Evolutionary conservation across 2,888 invertebrate genomes (phyloP).

Genomic region (Andrena bucephala): DNA sequence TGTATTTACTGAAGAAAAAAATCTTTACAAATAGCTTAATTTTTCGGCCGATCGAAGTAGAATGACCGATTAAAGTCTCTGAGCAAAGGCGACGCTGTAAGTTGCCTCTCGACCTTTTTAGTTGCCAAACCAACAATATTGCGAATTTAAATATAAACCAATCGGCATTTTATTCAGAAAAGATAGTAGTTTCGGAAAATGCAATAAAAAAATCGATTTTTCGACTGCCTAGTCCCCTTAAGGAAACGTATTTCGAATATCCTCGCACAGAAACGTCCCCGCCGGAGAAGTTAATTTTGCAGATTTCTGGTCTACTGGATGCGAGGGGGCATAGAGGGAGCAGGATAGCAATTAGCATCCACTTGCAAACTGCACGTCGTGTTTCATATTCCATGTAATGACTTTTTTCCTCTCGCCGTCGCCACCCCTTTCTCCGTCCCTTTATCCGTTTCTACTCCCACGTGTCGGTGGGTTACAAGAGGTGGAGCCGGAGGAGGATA

Average conservation of each 20-base stretch:
- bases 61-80: too few species aligned
- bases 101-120: too few species aligned
- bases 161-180: too few species aligned
- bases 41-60: too few species aligned
- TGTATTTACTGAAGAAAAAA: too few species aligned
- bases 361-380: constrained; percentile 31
- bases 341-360: background rate
- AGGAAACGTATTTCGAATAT: background rate
- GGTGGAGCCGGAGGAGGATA: background rate
- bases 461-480: constrained; percentile 16
- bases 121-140: too few species aligned
- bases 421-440: constrained; percentile 12
- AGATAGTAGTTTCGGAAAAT: too few species aligned
- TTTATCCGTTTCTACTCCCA: constrained; percentile 7
- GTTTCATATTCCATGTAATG: constrained; percentile 70
- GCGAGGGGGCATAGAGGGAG: background rate
- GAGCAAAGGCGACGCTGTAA: too few species aligned
- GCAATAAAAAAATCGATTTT: too few species aligned
- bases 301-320: constrained; percentile 29
- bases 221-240: too few species aligned
- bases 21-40: too few species aligned
- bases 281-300: constrained; percentile 47
- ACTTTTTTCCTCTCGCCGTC: constrained; percentile 55
- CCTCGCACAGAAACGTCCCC: background rate
- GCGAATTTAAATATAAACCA: too few species aligned